These are phyloP conservation scores for Lydus trimaculatus DNA, from an alignment of 2,888 invertebrate species.

Conservation along the genomic window DNA sequence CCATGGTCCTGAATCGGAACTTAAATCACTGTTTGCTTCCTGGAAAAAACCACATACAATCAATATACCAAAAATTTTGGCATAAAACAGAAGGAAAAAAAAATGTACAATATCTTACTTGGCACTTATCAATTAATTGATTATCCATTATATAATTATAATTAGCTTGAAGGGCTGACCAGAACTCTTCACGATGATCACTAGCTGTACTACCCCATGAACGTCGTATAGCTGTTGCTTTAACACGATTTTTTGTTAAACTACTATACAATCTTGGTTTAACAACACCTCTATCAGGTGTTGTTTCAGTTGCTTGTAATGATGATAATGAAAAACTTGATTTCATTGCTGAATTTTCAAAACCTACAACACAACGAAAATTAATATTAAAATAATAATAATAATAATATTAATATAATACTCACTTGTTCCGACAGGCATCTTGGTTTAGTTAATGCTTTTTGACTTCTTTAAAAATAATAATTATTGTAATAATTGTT, in stretches of 20 bases:
- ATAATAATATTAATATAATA: constrained; percentile 7
- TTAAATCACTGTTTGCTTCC: constrained; percentile 81
- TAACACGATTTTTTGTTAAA: constrained; percentile 74
- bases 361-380: constrained; percentile 63
- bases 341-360: constrained; percentile 75
- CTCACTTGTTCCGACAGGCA: constrained; percentile 42
- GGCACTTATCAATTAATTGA: constrained; percentile 89
- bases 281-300: constrained; percentile 62
- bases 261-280: constrained; percentile 83
- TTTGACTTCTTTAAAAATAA: not conserved
- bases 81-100: not conserved
- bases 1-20: constrained; percentile 73
- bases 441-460: constrained; percentile 17
- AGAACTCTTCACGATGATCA: constrained; percentile 85
- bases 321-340: constrained; percentile 85
- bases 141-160: constrained; percentile 97
- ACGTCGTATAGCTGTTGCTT: constrained; percentile 68
- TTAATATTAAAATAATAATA: not conserved
- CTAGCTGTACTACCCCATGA: constrained; percentile 80
- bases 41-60: constrained; percentile 54
- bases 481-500: not conserved
- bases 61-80: constrained; percentile 1
- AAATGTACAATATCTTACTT: constrained; percentile 57
- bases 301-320: constrained; percentile 68
- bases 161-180: constrained; percentile 89